Evolutionary conservation across 2,888 invertebrate species (phyloP), one percentile per base, ranked within the genome.

Genomic region (Oligia latruncula): DNA sequence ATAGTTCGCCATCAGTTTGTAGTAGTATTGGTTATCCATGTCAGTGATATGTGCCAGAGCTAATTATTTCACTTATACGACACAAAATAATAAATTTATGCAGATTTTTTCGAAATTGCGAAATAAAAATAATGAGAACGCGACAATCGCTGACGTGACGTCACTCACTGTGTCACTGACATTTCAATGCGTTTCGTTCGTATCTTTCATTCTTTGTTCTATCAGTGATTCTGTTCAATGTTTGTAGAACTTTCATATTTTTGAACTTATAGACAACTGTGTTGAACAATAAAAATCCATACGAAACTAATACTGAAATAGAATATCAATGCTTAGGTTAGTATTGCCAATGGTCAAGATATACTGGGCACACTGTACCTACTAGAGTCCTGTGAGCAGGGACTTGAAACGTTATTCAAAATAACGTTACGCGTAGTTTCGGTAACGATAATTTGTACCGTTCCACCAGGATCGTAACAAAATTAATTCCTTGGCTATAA

Each of bases 71-170:
- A 78, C 73, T 62, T 80, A 71, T 52, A 80, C 40, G 23, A 79
- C 71, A 80, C 79, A 86, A 87, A 88, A 90, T 84, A 88, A 88
- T 88, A 86, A 85, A 91, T 91, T 82, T 88, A 89, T 85, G 88
- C 81, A 89, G 88, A 89, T 91, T 91, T 90, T 93, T 92, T 91
- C 85, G 90, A 93, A 94, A 94, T 96, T 96, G 94, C 94, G 95
- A 96, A 96, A 96, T 94, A 96, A 96, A 96, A 95, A 96, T 95
- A 96, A 95, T 94, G 94, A 94, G 95, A 95, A 95, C 94, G 92
- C 92, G 92, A 94, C 90, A 91, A 89, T 93, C 91, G 92, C 91
- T 93, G 91, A 92, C 92, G 93, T 96, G 94, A 95, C 95, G 95
- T 95, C 95, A 95, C 90, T 95, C 95, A 95, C 90, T 93, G 91